Conservation (phyloP, 2,888 invertebrate species). For the Apodemia zela region DNA sequence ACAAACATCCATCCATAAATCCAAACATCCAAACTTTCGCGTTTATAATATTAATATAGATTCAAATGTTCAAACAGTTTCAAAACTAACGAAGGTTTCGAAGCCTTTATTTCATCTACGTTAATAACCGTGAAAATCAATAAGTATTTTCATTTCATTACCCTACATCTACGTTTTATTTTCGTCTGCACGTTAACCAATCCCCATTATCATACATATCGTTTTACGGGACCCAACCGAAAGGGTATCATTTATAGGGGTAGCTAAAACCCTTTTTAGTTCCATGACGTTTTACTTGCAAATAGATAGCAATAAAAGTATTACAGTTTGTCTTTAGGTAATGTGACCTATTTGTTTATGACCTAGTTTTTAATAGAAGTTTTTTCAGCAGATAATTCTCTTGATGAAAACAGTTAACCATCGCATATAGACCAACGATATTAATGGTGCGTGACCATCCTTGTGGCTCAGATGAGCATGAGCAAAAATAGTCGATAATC, state of each 20-base stretch:
- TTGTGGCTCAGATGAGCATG: no score
- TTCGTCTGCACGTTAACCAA: constrained; percentile 8
- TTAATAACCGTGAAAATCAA: not conserved
- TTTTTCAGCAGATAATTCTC: no score
- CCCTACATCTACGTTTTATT: constrained; percentile 8
- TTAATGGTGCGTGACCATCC: no score
- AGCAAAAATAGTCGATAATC: no score
- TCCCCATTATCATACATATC: constrained; percentile 21
- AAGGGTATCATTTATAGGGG: constrained; percentile 9
- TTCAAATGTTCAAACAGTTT: no score
- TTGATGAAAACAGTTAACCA: no score
- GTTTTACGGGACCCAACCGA: constrained; percentile 15
- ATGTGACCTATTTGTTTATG: constrained; percentile 5
- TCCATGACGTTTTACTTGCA: constrained; percentile 10
- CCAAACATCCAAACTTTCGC: no score
- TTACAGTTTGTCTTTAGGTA: constrained; percentile 3
- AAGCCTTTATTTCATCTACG: not conserved
- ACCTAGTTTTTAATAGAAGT: not conserved
- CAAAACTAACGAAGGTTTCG: not conserved
- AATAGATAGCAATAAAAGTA: constrained; percentile 9
- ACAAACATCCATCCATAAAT: no score
- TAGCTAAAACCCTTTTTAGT: constrained; percentile 7
- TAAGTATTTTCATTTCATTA: not conserved
- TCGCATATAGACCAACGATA: no score
- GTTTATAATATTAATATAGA: no score